Evolutionary conservation across 1,140 invertebrate species (phyloP).

Genomic region (Caenorhabditis inopinata): DNA sequence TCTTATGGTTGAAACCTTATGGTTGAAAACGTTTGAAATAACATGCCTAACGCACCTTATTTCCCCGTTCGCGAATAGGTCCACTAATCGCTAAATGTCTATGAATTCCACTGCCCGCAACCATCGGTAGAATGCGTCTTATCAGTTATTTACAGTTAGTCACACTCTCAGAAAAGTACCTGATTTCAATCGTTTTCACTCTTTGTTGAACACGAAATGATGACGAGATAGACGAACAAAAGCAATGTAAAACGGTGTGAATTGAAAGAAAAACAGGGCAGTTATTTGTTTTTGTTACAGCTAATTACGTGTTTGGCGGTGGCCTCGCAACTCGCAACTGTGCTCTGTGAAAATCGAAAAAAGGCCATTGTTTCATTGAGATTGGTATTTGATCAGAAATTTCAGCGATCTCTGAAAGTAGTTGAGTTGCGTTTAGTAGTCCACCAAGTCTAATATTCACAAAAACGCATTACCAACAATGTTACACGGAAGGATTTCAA

Average conservation of each 20-base stretch:
- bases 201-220: neutral
- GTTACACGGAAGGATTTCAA: neutral
- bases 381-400: neutral
- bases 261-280: neutral
- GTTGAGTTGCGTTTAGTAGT: too few species aligned
- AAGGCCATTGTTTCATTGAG: neutral
- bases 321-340: too few species aligned
- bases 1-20: too few species aligned
- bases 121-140: too few species aligned
- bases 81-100: too few species aligned
- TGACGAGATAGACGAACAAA: neutral
- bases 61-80: too few species aligned
- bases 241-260: constrained; percentile 30
- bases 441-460: too few species aligned
- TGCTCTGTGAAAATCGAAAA: neutral
- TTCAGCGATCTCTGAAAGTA: too few species aligned
- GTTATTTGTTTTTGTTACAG: neutral
- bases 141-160: constrained; percentile 7
- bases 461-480: neutral
- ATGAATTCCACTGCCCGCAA: too few species aligned
- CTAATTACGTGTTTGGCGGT: neutral
- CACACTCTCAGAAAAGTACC: neutral
- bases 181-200: constrained; percentile 10
- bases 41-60: too few species aligned
- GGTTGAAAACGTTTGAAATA: too few species aligned